Evolutionary conservation across 2,888 invertebrate species (phyloP).

Genomic region (Acleris cristana): DNA sequence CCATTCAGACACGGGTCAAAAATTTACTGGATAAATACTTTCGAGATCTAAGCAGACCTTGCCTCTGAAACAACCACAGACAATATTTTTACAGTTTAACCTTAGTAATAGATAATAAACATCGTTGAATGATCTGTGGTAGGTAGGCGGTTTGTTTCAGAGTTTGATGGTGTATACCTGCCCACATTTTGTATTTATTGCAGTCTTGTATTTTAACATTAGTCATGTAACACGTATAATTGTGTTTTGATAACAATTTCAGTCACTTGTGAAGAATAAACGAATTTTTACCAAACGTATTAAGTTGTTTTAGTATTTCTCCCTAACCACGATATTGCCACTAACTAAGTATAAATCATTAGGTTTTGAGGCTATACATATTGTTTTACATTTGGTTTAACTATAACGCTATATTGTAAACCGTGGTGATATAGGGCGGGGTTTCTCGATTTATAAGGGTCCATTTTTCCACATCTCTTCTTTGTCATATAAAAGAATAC

Average conservation of each 20-base stretch:
- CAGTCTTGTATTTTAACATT: slow-evolving; percentile 76
- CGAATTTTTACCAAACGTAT: slow-evolving; percentile 77
- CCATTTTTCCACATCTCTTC: too few relatives aligned
- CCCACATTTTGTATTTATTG: slow-evolving; percentile 65
- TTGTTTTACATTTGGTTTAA: too few relatives aligned
- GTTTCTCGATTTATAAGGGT: too few relatives aligned
- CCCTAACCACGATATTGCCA: too few relatives aligned
- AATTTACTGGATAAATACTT: slow-evolving; percentile 25
- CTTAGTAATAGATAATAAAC: slow-evolving; percentile 34
- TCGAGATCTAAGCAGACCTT: slow-evolving; percentile 42
- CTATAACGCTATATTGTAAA: too few relatives aligned
- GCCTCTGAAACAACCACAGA: slow-evolving; percentile 39
- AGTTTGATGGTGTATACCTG: slow-evolving; percentile 50
- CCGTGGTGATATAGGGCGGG: too few relatives aligned
- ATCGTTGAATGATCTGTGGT: slow-evolving; percentile 34
- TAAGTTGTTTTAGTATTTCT: slow-evolving; percentile 38
- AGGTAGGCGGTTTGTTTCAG: slow-evolving; percentile 42
- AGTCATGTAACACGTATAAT: slow-evolving; percentile 76
- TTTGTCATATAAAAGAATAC: too few relatives aligned
- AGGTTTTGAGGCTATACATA: too few relatives aligned
- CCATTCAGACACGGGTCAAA: slow-evolving; percentile 26
- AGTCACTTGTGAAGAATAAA: slow-evolving; percentile 82
- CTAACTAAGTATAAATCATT: too few relatives aligned
- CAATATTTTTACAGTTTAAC: slow-evolving; percentile 49
- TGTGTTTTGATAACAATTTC: slow-evolving; percentile 82